Evolutionary conservation across 2,888 invertebrate genomes (phyloP).

Genomic region (Patella pellucida): DNA sequence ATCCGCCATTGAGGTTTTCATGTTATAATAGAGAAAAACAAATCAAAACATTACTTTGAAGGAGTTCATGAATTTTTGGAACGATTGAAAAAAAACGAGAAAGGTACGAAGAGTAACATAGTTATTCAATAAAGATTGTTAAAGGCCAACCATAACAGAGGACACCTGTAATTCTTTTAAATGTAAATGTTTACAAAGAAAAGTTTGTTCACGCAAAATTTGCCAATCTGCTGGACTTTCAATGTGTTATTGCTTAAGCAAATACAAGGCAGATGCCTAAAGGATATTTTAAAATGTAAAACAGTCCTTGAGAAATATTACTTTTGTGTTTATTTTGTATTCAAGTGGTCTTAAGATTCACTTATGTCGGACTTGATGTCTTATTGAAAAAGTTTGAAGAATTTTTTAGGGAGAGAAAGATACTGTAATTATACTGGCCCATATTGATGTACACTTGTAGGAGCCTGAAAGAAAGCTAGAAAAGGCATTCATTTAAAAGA

Average conservation of each 20-base stretch:
- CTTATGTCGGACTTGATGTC: too few species aligned
- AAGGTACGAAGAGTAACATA: conserved; percentile 9
- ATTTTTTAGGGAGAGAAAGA: too few species aligned
- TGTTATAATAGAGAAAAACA: not conserved
- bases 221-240: not conserved
- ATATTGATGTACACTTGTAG: too few species aligned
- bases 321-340: conserved; percentile 6
- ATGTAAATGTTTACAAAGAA: conserved; percentile 6
- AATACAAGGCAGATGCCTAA: not conserved
- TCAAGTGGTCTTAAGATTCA: not conserved
- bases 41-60: not conserved
- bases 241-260: not conserved
- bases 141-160: not conserved
- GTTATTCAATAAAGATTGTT: not conserved
- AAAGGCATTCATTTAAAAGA: too few species aligned
- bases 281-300: conserved; percentile 1
- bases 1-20: too few species aligned
- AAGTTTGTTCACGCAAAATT: not conserved
- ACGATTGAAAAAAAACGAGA: not conserved
- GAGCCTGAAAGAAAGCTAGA: too few species aligned
- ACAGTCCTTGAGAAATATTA: not conserved
- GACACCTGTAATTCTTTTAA: conserved; percentile 1
- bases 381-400: too few species aligned
- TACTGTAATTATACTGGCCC: too few species aligned
- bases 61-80: not conserved